Conservation (phyloP, 2,797 vertebrate species). For the Hybognathus amarus region DNA sequence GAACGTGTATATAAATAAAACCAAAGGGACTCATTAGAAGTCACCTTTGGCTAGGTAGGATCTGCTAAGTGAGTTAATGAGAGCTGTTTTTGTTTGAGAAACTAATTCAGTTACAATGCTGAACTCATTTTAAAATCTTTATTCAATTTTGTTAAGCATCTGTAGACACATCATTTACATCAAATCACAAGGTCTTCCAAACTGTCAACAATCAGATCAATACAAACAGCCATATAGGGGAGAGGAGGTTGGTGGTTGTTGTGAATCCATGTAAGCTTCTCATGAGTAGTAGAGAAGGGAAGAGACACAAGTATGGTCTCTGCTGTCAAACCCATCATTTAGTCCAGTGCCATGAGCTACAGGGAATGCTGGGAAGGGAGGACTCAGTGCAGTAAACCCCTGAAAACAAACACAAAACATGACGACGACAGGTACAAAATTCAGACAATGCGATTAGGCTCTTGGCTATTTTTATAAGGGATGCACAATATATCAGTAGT, state of each 20-base stretch:
- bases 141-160: slow-evolving; percentile 73
- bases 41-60: not conserved
- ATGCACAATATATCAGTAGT: not conserved
- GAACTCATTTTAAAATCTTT: slow-evolving; percentile 69
- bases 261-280: slow-evolving; percentile 64
- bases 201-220: slow-evolving; percentile 62
- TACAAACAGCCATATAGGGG: slow-evolving; percentile 28
- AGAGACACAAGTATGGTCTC: slow-evolving; percentile 54
- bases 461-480: not conserved
- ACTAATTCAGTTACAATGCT: slow-evolving; percentile 25
- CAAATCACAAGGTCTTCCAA: slow-evolving; percentile 69
- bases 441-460: not conserved
- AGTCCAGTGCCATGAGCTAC: slow-evolving; percentile 76
- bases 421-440: not conserved
- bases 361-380: slow-evolving; percentile 81
- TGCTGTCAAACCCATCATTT: slow-evolving; percentile 67
- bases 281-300: slow-evolving; percentile 43
- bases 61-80: not conserved
- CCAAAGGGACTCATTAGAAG: not conserved
- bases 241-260: slow-evolving; percentile 57
- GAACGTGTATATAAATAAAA: not conserved
- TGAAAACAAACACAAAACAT: not conserved
- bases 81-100: not conserved
- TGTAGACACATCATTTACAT: slow-evolving; percentile 73
- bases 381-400: slow-evolving; percentile 80